Conservation (phyloP, 2,113 vertebrate species). For the Propithecus coquereli region DNA sequence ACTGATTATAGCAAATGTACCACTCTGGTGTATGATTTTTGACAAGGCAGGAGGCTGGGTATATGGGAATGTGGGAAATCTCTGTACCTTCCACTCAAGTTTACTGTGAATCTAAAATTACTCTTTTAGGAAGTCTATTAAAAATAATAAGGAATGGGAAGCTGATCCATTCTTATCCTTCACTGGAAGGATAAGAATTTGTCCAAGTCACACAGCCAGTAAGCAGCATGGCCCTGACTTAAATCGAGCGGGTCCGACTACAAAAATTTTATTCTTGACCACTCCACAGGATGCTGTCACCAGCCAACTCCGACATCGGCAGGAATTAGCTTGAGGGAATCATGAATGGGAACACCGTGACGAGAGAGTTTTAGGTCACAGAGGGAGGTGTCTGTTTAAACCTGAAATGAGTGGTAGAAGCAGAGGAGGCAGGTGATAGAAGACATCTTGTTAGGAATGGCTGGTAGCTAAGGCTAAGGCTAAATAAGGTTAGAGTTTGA, state of each 20-base stretch:
- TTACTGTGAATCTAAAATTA: background rate
- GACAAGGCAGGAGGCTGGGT: no score
- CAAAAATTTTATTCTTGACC: no score
- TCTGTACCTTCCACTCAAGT: background rate
- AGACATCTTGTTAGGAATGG: background rate
- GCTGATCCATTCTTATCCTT: no score
- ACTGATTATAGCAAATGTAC: no score
- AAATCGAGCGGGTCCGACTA: no score
- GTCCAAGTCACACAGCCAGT: background rate
- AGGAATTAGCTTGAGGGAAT: fast-evolving
- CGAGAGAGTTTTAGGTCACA: no score
- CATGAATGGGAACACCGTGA: background rate
- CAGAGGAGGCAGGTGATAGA: background rate
- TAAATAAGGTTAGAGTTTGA: background rate
- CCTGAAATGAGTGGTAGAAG: no score
- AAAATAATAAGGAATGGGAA: no score
- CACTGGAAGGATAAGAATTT: no score
- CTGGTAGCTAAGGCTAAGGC: no score
- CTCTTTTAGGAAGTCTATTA: background rate
- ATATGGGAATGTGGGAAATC: background rate
- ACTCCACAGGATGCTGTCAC: background rate
- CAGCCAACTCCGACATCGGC: background rate
- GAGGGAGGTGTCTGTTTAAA: background rate
- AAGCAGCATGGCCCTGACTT: no score
- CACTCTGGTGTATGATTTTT: background rate